Percentiles rank a stretch among this genome's conserved stretches.
Evolutionary conservation across 2,113 vertebrate genomes (phyloP).

Genomic region (Lates calcarifer): DNA sequence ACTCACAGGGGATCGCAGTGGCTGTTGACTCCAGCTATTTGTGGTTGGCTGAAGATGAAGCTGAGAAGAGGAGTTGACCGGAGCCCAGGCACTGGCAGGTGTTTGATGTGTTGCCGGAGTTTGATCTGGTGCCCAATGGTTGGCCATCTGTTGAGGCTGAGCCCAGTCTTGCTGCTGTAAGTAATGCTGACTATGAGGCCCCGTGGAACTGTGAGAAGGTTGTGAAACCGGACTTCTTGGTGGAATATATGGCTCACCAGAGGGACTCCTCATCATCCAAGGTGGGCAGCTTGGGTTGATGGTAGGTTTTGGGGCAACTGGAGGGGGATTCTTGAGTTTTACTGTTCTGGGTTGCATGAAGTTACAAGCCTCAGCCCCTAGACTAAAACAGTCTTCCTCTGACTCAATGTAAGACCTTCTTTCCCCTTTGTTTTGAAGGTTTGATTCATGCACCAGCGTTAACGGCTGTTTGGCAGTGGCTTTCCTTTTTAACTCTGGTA

Average conservation of each 20-base stretch:
- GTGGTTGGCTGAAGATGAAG: constrained; percentile 68
- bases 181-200: constrained; percentile 78
- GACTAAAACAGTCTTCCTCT: constrained; percentile 97
- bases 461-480: constrained; percentile 87
- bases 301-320: constrained; percentile 94
- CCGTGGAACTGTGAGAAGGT: constrained; percentile 54
- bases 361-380: constrained; percentile 98
- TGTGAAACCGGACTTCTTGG: constrained; percentile 81
- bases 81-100: constrained; percentile 58
- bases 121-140: constrained; percentile 68
- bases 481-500: constrained; percentile 92
- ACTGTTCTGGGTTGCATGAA: constrained; percentile 93
- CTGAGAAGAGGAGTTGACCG: constrained; percentile 68
- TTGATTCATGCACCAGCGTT: constrained; percentile 82
- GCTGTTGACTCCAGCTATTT: constrained; percentile 76
- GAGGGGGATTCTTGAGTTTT: constrained; percentile 94
- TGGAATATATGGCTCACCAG: constrained; percentile 81
- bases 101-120: constrained; percentile 67
- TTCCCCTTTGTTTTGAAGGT: constrained; percentile 86
- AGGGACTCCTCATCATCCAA: constrained; percentile 84
- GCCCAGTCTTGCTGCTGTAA: constrained; percentile 73
- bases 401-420: constrained; percentile 90
- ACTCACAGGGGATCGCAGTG: constrained; percentile 76
- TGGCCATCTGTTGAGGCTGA: constrained; percentile 69
- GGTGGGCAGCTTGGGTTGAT: constrained; percentile 88